Percentiles rank a stretch among this genome's conserved stretches.
These are phyloP conservation scores for Nothoprocta pentlandii DNA, from an alignment of 2,113 vertebrate species.

Conservation along the genomic window DNA sequence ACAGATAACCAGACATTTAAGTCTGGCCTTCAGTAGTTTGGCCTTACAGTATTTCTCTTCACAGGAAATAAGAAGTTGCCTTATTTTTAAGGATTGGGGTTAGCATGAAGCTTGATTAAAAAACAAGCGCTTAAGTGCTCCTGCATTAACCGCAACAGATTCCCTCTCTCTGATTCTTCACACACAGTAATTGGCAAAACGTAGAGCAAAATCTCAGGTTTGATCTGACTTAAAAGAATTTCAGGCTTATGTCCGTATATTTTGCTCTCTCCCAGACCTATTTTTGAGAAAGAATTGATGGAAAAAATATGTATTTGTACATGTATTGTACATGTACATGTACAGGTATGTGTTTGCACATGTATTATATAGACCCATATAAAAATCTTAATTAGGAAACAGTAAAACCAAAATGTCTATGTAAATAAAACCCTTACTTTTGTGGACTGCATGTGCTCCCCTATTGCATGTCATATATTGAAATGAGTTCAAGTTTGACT, in stretches of 20 bases:
- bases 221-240: not conserved
- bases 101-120: not conserved
- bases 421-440: not conserved
- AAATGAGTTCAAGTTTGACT: not conserved
- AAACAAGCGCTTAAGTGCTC: not conserved
- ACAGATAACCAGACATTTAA: not conserved
- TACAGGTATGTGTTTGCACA: too few species aligned
- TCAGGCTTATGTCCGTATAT: not conserved
- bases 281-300: not conserved
- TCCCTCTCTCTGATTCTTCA: not conserved
- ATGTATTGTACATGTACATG: too few species aligned
- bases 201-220: not conserved
- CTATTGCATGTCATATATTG: not conserved
- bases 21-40: not conserved
- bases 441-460: not conserved
- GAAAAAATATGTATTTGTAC: too few species aligned
- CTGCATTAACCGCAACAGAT: accelerated
- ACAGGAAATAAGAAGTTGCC: not conserved
- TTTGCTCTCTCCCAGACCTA: not conserved
- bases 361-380: too few species aligned
- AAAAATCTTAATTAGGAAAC: not conserved
- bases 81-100: not conserved
- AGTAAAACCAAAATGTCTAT: not conserved
- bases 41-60: not conserved
- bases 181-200: not conserved